Conservation (phyloP, 1,140 invertebrate genomes). For the Drosophila parvula region DNA sequence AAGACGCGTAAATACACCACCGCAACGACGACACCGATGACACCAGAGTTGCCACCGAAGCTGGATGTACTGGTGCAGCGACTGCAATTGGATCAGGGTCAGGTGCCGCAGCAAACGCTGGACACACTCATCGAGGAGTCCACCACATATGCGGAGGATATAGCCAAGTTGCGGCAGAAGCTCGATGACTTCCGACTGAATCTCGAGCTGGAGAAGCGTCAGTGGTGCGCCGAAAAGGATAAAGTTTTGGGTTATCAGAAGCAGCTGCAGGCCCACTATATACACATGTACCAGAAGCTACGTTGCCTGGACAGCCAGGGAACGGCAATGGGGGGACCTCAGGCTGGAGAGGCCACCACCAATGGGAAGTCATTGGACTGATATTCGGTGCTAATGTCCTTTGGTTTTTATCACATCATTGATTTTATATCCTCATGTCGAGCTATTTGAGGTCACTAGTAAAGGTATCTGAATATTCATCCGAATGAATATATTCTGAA, state of each 20-base stretch:
- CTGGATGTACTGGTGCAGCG: constrained; percentile 60
- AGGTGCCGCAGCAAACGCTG: constrained; percentile 60
- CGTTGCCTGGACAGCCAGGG: constrained; percentile 68
- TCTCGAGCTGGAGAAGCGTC: constrained; percentile 79
- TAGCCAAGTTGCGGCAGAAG: constrained; percentile 74
- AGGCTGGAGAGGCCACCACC: background rate
- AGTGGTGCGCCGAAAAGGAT: constrained; percentile 80
- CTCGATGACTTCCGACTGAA: constrained; percentile 75
- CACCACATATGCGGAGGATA: constrained; percentile 78
- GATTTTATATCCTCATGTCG: background rate
- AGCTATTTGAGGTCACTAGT: constrained; percentile 2
- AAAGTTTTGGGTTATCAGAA: constrained; percentile 79
- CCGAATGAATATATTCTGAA: background rate
- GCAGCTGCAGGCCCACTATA: constrained; percentile 80
- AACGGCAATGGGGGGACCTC: background rate
- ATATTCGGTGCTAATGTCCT: background rate
- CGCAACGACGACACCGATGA: background rate
- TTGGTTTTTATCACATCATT: background rate
- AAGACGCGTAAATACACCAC: constrained; percentile 66
- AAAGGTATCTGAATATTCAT: constrained; percentile 1
- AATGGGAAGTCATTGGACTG: constrained; percentile 35
- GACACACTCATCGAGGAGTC: constrained; percentile 80
- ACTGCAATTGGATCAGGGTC: constrained; percentile 48
- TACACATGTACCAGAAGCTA: constrained; percentile 83
- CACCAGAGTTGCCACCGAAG: constrained; percentile 25